These are phyloP conservation scores for Hirtodrosophila histrioides DNA, from an alignment of 2,888 invertebrate species.

Conservation along the genomic window DNA sequence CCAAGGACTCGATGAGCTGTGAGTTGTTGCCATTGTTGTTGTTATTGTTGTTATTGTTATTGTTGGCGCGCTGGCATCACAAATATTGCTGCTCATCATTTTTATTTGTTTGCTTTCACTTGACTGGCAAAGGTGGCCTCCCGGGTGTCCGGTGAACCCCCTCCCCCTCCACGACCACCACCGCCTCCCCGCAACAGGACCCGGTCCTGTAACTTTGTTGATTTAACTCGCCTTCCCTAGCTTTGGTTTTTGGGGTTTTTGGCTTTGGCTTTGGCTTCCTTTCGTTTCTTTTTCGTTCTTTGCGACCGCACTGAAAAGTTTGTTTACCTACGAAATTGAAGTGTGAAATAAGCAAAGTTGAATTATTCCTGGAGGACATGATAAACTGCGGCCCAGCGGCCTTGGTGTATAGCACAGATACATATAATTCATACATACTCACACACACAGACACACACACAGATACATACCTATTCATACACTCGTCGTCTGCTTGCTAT, in stretches of 20 bases:
- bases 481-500: slow-evolving; percentile 53
- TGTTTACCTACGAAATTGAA: slow-evolving; percentile 82
- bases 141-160: slow-evolving; percentile 41
- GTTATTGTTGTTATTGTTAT: slow-evolving; percentile 42
- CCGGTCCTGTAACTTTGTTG: slow-evolving; percentile 54
- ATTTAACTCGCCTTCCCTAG: slow-evolving; percentile 59
- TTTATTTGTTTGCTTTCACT: slow-evolving; percentile 76
- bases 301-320: slow-evolving; percentile 57
- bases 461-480: slow-evolving; percentile 9
- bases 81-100: slow-evolving; percentile 79
- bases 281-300: slow-evolving; percentile 31
- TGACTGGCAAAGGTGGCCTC: slow-evolving; percentile 64
- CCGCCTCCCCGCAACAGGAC: neutral
- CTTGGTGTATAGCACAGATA: slow-evolving; percentile 10
- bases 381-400: slow-evolving; percentile 72
- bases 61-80: slow-evolving; percentile 39
- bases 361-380: slow-evolving; percentile 82
- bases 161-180: too few species aligned
- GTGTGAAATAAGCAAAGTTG: slow-evolving; percentile 82
- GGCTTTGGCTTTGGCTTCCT: slow-evolving; percentile 31
- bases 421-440: neutral
- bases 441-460: slow-evolving; percentile 1
- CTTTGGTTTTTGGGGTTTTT: slow-evolving; percentile 35
- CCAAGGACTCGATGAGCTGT: slow-evolving; percentile 54
- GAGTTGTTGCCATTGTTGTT: slow-evolving; percentile 31